A percentile compares a stretch with the other conserved stretches of the same genome.
Conservation (phyloP, 2,113 vertebrate genomes). For the Syngnathoides biaculeatus region DNA sequence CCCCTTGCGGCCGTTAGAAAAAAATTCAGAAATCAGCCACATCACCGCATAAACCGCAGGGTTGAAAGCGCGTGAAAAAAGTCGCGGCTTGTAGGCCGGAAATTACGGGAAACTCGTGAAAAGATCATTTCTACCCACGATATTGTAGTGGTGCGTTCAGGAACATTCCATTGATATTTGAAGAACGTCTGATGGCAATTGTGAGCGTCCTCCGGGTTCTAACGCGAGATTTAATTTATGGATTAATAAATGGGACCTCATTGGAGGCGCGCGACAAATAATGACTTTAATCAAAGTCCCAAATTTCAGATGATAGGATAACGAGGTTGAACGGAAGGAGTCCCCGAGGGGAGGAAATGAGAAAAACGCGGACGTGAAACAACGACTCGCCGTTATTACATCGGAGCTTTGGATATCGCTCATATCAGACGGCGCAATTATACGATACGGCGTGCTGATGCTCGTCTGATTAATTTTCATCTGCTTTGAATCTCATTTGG, state of each 20-base stretch:
- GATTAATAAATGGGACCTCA: background rate
- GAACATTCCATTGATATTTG: no score
- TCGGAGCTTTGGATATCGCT: background rate
- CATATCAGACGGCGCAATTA: background rate
- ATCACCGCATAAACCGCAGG: no score
- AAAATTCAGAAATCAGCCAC: no score
- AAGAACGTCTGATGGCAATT: slow-evolving; percentile 2
- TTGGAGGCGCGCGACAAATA: background rate
- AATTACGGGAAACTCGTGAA: no score
- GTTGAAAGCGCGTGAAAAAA: no score
- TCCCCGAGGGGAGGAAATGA: background rate
- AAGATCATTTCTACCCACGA: no score
- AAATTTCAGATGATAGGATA: background rate
- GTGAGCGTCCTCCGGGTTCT: background rate
- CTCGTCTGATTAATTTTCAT: slow-evolving; percentile 18
- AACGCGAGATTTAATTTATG: slow-evolving; percentile 8
- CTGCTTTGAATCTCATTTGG: no score
- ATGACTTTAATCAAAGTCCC: background rate
- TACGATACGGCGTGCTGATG: background rate
- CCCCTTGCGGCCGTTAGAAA: no score
- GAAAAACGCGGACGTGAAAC: background rate
- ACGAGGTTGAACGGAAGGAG: background rate
- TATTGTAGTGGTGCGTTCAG: no score
- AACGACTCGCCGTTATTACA: background rate
- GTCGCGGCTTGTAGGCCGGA: no score